Evolutionary conservation across 2,797 vertebrate species (phyloP).

Genomic region (Pangasius sanitwongsei): DNA sequence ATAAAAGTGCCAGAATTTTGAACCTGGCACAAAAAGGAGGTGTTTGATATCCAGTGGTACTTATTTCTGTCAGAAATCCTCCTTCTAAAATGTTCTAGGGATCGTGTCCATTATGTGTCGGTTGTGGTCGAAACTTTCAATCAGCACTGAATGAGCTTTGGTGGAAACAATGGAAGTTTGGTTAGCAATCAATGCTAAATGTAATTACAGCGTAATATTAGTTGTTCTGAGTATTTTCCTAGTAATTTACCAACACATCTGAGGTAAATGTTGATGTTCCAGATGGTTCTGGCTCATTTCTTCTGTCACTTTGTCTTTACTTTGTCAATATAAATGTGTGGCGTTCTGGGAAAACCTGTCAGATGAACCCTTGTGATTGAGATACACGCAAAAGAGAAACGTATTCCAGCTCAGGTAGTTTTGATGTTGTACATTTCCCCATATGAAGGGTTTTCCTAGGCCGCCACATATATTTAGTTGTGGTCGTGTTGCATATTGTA

Average conservation of each 20-base stretch:
- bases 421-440: not conserved
- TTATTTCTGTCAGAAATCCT: not conserved
- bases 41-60: slow-evolving; percentile 9
- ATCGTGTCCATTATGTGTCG: not conserved
- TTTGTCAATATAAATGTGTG: not conserved
- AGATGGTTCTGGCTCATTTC: not conserved
- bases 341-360: not conserved
- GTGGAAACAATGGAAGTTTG: not conserved
- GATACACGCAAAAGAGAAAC: not conserved
- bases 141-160: not conserved
- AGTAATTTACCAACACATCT: not conserved
- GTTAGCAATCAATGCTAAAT: not conserved
- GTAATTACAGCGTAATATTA: not conserved
- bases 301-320: not conserved
- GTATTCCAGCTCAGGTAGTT: not conserved
- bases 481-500: not conserved
- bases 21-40: not conserved
- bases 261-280: not conserved
- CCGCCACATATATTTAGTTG: not conserved
- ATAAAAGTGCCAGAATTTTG: slow-evolving; percentile 15
- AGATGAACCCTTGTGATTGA: not conserved
- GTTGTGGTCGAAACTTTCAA: not conserved
- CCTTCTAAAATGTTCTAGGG: not conserved
- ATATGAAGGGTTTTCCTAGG: not conserved
- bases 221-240: not conserved